Conservation (phyloP, 2,113 vertebrate genomes). For the Crotophaga sulcirostris region DNA sequence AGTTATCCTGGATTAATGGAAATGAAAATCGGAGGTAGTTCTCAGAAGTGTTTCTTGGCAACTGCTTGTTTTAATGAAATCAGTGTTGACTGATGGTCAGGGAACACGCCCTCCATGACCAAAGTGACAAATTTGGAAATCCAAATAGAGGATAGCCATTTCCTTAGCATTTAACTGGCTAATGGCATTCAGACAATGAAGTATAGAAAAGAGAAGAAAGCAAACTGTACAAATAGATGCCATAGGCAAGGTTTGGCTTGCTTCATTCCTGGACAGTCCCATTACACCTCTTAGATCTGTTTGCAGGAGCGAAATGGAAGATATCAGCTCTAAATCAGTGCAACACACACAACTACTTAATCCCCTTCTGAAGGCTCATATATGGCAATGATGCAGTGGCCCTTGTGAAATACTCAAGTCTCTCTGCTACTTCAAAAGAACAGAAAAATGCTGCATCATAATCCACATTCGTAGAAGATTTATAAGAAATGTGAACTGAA, state of each 20-base stretch:
- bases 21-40: slow-evolving; percentile 17
- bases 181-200: background rate
- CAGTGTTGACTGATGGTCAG: background rate
- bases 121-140: background rate
- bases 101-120: background rate
- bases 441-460: background rate
- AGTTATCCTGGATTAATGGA: background rate
- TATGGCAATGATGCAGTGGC: background rate
- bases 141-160: background rate
- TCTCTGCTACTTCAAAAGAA: background rate
- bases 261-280: background rate
- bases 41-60: background rate
- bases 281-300: background rate
- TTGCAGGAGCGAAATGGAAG: background rate
- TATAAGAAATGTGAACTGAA: slow-evolving; percentile 3
- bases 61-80: slow-evolving; percentile 14
- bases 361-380: background rate
- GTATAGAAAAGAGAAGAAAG: background rate
- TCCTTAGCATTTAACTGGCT: background rate
- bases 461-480: background rate
- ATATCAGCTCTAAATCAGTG: background rate
- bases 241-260: background rate
- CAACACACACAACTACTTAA: background rate
- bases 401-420: background rate
- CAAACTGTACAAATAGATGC: background rate